Base-by-base conservation (phyloP, 2,113 vertebrate species). In the Lynx canadensis region DNA sequence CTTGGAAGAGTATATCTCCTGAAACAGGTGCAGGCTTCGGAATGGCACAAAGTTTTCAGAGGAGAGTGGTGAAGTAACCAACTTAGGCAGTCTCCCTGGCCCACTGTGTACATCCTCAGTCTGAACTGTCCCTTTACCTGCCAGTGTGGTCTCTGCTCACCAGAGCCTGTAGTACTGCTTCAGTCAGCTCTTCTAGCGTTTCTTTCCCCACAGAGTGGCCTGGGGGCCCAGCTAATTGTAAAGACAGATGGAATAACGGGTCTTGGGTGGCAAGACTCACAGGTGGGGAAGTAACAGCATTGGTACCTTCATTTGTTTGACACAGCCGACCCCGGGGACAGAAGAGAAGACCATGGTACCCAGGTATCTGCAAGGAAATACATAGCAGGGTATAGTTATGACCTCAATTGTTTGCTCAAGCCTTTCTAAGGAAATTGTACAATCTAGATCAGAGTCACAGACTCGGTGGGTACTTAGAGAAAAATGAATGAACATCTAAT, bases 321-420 rank as follows among this genome's bases (percentile, higher is more conserved):
- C 99, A 99, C 9, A 99, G 97, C 71, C 98, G 98, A 60, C 97
- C 97, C 93, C 98, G 96, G 52, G 99, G 99, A 89, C 99, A 99
- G 94, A 98, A 98, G 88, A 99, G 97, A 7, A 89, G 93, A 50
- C 99, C 99, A 0, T 68, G 16, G 97, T 98, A 99, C 6, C 99
- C 98, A 86, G 98, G 96, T 11, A 99, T 97, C 99, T 99, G 94
- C 38, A 98, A 29, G 27, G 45, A 66, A 74, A 50, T 76, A 66
- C 0, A 9, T 52, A 57, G 65, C 45, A 82, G 36, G 36, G 21
- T 68, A 19, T 33, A 81, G 36, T 66, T 95, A 36, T 2, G 71
- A 36, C 23, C 36, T 94, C 41, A n/a, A 1, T 65, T 65, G 74
- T 25, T 23, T 73, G 80, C 38, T 88, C 27, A 81, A 83, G 29